Conservation (phyloP, 2,797 vertebrate species). For the Salmo trutta region DNA sequence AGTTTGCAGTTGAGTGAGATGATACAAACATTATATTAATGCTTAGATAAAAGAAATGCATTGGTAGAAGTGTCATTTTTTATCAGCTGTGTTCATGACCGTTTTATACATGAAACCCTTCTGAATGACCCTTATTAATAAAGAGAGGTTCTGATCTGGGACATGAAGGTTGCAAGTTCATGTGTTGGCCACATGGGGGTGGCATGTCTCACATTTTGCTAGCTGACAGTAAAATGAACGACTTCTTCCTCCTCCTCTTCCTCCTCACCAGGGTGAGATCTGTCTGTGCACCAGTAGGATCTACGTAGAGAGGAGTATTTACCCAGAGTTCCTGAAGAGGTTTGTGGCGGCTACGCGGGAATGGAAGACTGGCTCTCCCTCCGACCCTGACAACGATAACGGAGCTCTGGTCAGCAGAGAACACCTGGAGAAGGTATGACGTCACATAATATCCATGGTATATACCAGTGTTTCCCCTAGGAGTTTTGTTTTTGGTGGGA, state of each 20-base stretch:
- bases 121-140: background rate
- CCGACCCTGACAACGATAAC: slow-evolving; percentile 78
- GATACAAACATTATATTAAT: too few species aligned
- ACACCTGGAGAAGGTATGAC: slow-evolving; percentile 88
- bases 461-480: too few species aligned
- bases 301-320: slow-evolving; percentile 91
- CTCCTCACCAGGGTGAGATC: slow-evolving; percentile 85
- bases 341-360: slow-evolving; percentile 87
- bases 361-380: slow-evolving; percentile 89
- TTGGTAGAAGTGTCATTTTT: too few species aligned
- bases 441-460: background rate
- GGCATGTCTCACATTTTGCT: slow-evolving; percentile 9
- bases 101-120: background rate
- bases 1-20: too few species aligned
- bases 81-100: too few species aligned
- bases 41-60: too few species aligned
- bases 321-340: slow-evolving; percentile 83
- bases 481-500: too few species aligned
- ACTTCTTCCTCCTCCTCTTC: background rate
- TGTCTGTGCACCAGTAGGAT: slow-evolving; percentile 97
- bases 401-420: slow-evolving; percentile 94
- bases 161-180: slow-evolving; percentile 20
- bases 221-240: background rate
- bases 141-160: background rate
- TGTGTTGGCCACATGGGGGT: slow-evolving; percentile 41